Evolutionary conservation across 1,140 invertebrate species (phyloP).

Genomic region (Heliconius nattereri): DNA sequence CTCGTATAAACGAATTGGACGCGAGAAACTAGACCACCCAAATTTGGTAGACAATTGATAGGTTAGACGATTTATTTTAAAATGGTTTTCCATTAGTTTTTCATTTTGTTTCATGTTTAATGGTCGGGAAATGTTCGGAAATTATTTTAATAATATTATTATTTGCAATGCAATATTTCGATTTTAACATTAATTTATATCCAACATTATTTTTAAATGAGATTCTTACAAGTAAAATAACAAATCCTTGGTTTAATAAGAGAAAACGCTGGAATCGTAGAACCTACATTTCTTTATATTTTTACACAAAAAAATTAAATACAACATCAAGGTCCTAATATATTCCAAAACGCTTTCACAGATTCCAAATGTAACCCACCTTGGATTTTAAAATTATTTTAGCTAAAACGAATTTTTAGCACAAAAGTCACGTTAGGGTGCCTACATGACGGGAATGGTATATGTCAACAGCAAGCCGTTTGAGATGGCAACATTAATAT

Average conservation of each 20-base stretch:
- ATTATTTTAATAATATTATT: too few species aligned
- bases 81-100: not conserved
- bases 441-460: slow-evolving; percentile 50
- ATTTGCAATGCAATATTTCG: too few species aligned
- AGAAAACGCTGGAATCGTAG: too few species aligned
- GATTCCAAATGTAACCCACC: not conserved
- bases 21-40: slow-evolving; percentile 13
- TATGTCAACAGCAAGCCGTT: slow-evolving; percentile 52
- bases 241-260: too few species aligned
- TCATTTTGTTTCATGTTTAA: not conserved
- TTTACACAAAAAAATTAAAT: not conserved
- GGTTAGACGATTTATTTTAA: not conserved
- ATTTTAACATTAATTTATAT: too few species aligned
- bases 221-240: too few species aligned
- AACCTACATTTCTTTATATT: not conserved
- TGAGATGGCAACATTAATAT: slow-evolving; percentile 52
- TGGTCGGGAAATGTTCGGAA: not conserved
- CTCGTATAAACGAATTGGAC: not conserved
- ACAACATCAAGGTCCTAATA: not conserved
- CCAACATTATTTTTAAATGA: too few species aligned
- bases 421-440: slow-evolving; percentile 35
- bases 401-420: slow-evolving; percentile 12
- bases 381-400: slow-evolving; percentile 4
- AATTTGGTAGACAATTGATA: slow-evolving; percentile 13
- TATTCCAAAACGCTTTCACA: not conserved